These are phyloP conservation scores for Perizoma affinitatum DNA, from an alignment of 2,888 invertebrate genomes.

Conservation along the genomic window DNA sequence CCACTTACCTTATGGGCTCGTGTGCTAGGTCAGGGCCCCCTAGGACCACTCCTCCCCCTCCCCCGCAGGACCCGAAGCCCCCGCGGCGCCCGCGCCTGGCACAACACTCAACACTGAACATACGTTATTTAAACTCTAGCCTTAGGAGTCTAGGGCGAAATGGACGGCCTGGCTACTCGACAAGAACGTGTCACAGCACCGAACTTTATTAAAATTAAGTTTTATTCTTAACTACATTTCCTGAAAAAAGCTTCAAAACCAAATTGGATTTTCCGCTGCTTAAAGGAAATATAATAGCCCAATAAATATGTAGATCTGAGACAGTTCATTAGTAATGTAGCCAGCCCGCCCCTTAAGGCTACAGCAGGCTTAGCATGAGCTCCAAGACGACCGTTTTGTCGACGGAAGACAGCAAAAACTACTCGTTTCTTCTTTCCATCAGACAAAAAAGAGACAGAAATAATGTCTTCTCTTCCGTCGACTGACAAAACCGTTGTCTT, in stretches of 20 bases:
- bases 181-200: not conserved
- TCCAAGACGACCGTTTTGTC: not conserved
- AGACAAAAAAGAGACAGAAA: too few relatives aligned
- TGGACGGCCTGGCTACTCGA: constrained; percentile 3
- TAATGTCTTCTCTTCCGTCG: too few relatives aligned
- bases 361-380: not conserved
- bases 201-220: not conserved
- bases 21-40: constrained; percentile 13
- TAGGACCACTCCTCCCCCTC: constrained; percentile 20
- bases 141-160: not conserved
- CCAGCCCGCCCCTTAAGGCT: constrained; percentile 11
- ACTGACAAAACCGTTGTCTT: too few relatives aligned
- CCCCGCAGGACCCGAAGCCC: constrained; percentile 25
- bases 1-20: constrained; percentile 21
- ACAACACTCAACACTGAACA: constrained; percentile 32
- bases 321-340: not conserved
- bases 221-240: too few relatives aligned
- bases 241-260: too few relatives aligned
- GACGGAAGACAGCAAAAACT: too few relatives aligned
- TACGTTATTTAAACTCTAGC: not conserved
- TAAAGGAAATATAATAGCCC: too few relatives aligned
- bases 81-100: constrained; percentile 40
- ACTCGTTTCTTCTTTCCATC: too few relatives aligned
- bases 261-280: too few relatives aligned
- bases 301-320: not conserved